Base-by-base conservation (phyloP, 2,888 invertebrate genomes). In the Microctonus hyperodae region DNA sequence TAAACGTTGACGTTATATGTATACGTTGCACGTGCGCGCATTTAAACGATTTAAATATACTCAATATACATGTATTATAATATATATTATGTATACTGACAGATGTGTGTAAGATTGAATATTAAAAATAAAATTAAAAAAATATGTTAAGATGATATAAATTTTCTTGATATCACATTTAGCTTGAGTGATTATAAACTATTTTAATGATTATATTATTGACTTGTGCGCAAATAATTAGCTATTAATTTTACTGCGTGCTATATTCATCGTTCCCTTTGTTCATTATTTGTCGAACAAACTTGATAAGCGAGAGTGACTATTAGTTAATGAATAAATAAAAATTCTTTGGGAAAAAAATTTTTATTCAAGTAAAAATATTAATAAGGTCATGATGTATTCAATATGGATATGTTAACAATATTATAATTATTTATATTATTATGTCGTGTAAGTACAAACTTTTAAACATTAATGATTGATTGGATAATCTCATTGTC, bases 11-110 rank as follows among this genome's bases (percentile, higher is more conserved):
- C 67, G n/a, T n/a, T 71, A n/a, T n/a, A n/a, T 72, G 70, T 69
- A 69, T 72, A 70, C 57, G 72, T 73, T 73, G 73, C 77, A 77
- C 76, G 74, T 75, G 77, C 73, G 71, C 68, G 40, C 16, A 44
- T 44, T 58, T 58, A 58, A 20, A 37, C 25, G 16, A 58, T 58
- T 40, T 40, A 40, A 57, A 57, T 37, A n/a, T 22, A 22, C 33
- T 35, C n/a, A n/a, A n/a, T n/a, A n/a, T 33, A 33, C 22, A 20
- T n/a, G 10, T 7, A 35, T 33, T 40, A 16, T 44, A 44, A 16
- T 44, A n/a, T 7, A 44, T 44, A 44, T 16, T 5, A 16, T 16
- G 7, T n/a, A 16, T 16, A 16, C 44, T 11, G 13, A 37, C 40
- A 37, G 13, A 35, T 37, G 58, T 35, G n/a, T 23, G 23, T 2